phyloP scores from a whole-genome alignment of 2,797 vertebrate genomes.

The Phoeniculus purpureus region DNA sequence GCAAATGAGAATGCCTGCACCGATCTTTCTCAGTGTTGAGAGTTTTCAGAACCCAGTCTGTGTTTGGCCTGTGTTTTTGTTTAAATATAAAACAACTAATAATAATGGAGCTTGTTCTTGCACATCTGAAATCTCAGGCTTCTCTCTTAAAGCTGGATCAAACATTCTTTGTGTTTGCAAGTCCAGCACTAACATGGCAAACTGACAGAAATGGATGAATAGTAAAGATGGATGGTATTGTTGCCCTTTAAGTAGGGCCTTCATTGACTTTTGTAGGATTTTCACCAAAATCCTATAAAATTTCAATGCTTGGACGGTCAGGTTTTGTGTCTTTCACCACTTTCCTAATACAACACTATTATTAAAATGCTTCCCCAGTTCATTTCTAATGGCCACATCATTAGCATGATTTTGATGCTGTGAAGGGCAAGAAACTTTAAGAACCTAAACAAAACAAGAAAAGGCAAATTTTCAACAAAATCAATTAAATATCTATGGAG shows the following conservation, averaged over 20 bases:
- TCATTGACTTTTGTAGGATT: neutral
- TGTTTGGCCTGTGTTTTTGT: neutral
- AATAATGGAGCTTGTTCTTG: neutral
- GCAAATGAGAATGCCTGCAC: neutral
- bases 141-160: neutral
- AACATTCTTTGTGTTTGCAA: neutral
- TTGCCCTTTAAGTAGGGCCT: neutral
- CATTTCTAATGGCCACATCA: neutral
- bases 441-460: neutral
- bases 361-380: neutral
- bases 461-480: slow-evolving; percentile 13
- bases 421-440: neutral
- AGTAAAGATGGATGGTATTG: neutral
- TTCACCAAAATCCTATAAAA: no score
- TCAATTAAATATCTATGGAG: neutral
- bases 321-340: neutral
- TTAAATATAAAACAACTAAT: slow-evolving; percentile 9
- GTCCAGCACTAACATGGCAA: neutral
- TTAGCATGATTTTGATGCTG: neutral
- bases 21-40: neutral
- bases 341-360: neutral
- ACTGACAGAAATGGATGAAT: neutral
- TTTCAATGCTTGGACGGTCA: neutral
- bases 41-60: neutral
- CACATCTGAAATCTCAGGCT: neutral